Percentiles rank a stretch among this genome's conserved stretches.
Conservation (phyloP, 1,140 invertebrate species). For the Drosophila navojoa region DNA sequence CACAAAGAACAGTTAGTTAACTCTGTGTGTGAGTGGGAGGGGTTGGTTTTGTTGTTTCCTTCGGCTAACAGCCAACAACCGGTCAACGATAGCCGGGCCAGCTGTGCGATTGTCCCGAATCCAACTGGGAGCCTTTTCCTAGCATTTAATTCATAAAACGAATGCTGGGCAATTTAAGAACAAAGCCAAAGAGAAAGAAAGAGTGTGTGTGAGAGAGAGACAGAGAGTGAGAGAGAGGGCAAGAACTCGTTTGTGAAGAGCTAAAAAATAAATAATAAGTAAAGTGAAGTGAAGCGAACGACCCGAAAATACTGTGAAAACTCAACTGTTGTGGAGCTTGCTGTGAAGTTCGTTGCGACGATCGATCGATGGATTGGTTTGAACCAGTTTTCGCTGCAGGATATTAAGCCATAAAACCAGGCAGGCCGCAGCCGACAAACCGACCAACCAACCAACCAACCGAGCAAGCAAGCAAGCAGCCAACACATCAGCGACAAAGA, state of each 20-base stretch:
- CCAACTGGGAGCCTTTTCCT: slow-evolving; percentile 39
- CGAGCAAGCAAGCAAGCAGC: neutral
- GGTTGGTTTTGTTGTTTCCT: neutral
- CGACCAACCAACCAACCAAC: neutral
- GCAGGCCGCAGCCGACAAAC: slow-evolving; percentile 33
- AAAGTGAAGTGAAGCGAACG: slow-evolving; percentile 41
- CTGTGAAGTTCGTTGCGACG: slow-evolving; percentile 38
- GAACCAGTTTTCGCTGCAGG: slow-evolving; percentile 75
- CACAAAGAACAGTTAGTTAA: neutral
- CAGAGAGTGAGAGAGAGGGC: neutral
- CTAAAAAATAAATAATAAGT: slow-evolving; percentile 10
- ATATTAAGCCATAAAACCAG: slow-evolving; percentile 73
- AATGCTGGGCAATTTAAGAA: slow-evolving; percentile 37
- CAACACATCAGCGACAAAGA: slow-evolving; percentile 33
- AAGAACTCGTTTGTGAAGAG: slow-evolving; percentile 49
- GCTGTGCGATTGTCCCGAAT: slow-evolving; percentile 29
- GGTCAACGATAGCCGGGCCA: slow-evolving; percentile 23
- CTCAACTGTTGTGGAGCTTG: slow-evolving; percentile 13
- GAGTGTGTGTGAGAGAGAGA: neutral
- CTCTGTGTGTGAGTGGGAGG: neutral
- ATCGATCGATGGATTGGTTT: slow-evolving; percentile 61
- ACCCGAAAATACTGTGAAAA: slow-evolving; percentile 45
- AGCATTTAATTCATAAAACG: slow-evolving; percentile 62
- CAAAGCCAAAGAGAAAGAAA: slow-evolving; percentile 9
- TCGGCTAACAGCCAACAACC: slow-evolving; percentile 19